Base-by-base conservation (phyloP, 2,797 vertebrate genomes). In the Botia almorhae region DNA sequence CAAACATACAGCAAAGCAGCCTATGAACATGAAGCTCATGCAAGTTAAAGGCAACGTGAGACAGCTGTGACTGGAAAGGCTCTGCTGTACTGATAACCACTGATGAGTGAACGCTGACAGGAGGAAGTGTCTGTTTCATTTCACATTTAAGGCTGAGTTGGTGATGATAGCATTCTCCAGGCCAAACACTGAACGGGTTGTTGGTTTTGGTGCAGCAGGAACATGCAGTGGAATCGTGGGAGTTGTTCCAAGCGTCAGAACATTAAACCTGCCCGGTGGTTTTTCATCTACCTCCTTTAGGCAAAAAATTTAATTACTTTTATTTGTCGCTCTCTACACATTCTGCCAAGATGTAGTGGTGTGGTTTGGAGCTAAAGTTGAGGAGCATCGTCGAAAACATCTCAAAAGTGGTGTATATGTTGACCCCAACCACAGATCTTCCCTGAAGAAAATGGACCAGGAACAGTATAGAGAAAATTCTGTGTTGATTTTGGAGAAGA, bases 51-150 rank as follows among this genome's bases (percentile, higher is more conserved):
- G 33, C 75, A 69, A 69, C 56, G n/a, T 36, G 1, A 5, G 51
- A 69, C 64, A 56, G 76, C 76, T 78, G 76, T 4, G 55, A 60
- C 55, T 78, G 76, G 46, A 71, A 63, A 64, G 46, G 0, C 56
- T 78, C 29, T 0, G 2, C 21, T 39, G 46, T 56, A 39, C 76
- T 71, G 68, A 78, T 78, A 78, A 71, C 68, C 50, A 56, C 68
- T 60, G 76, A 63, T 71, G 76, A 78, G 68, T 64, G 68, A 78
- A 71, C 10, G 3, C 58, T 71, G 68, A 78, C 68, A 78, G 58
- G 68, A 78, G 68, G 68, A 78, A 78, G 68, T 71, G 76, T 58
- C 76, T 78, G 76, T 53, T 71, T 36, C 33, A n/a, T 48, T 3
- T 78, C 76, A 71, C 29, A 36, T 11, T 78, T 78, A 64, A 78